phyloP scores from a whole-genome alignment of 92 coral and sea anemone genomes.

The Galaxea fascicularis region DNA sequence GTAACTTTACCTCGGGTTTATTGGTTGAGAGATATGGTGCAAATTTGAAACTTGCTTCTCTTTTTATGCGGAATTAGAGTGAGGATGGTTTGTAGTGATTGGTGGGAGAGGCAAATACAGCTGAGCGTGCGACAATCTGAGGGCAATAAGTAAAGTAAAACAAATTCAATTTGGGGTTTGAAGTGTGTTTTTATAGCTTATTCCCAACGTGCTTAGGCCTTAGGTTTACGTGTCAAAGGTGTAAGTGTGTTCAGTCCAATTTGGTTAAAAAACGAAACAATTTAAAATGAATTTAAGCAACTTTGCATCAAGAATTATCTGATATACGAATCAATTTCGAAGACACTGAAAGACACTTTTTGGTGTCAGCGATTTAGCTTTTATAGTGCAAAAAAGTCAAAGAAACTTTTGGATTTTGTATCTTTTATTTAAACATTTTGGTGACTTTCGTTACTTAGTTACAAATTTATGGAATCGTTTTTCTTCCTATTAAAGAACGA shows the following conservation, averaged over 20 bases:
- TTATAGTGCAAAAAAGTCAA: too few species aligned
- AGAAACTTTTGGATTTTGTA: too few species aligned
- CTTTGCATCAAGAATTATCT: too few species aligned
- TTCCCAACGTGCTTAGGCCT: background rate
- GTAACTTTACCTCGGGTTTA: background rate
- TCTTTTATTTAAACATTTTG: too few species aligned
- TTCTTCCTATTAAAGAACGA: too few species aligned
- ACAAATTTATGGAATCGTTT: too few species aligned
- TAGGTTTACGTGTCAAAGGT: background rate
- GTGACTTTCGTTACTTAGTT: too few species aligned
- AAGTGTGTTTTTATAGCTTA: slow-evolving; percentile 10
- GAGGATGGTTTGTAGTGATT: background rate
- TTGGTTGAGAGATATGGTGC: background rate
- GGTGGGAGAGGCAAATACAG: background rate
- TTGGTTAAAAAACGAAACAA: background rate
- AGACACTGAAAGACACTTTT: too few species aligned
- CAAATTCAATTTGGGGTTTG: background rate
- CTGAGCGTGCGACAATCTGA: background rate
- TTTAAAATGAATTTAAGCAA: background rate
- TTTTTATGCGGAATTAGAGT: background rate
- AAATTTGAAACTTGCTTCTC: background rate
- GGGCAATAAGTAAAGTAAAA: background rate
- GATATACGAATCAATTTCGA: too few species aligned
- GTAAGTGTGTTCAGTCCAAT: background rate
- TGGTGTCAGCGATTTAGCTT: too few species aligned